phyloP scores from a whole-genome alignment of 2,797 vertebrate species.

The Gobio occitaniae region DNA sequence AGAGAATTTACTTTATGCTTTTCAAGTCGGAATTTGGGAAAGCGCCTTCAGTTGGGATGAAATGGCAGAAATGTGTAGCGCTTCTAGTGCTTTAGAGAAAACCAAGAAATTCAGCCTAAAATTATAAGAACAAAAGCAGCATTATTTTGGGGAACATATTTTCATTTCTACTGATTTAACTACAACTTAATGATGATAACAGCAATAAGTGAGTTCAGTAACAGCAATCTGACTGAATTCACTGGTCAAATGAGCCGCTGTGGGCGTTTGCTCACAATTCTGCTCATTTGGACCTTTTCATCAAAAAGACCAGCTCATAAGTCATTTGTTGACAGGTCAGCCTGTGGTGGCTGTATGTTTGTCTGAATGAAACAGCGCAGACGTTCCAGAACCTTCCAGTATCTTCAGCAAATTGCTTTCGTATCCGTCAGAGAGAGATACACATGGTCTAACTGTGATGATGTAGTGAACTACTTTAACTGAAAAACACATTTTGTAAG shows the following conservation, averaged over 20 bases:
- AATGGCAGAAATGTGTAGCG: background rate
- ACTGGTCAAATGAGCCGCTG: background rate
- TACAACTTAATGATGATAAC: background rate
- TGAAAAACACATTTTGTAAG: background rate
- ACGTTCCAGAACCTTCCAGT: background rate
- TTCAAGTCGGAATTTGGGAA: background rate
- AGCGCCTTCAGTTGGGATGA: background rate
- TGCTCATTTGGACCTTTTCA: background rate
- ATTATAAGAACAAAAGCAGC: background rate
- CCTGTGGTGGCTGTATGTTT: background rate
- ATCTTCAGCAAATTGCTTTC: background rate
- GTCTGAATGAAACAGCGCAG: background rate
- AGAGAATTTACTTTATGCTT: conserved; percentile 25
- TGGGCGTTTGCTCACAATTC: background rate
- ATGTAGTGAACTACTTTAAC: background rate
- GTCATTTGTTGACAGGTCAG: background rate
- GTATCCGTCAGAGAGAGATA: background rate
- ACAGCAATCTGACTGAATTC: background rate
- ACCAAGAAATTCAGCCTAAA: background rate
- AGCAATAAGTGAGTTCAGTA: background rate
- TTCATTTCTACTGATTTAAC: background rate
- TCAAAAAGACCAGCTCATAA: background rate
- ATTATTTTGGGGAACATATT: background rate
- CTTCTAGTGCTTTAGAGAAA: background rate
- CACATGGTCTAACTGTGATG: background rate